phyloP scores from a whole-genome alignment of 2,113 vertebrate species.

The Xenus cinereus region DNA sequence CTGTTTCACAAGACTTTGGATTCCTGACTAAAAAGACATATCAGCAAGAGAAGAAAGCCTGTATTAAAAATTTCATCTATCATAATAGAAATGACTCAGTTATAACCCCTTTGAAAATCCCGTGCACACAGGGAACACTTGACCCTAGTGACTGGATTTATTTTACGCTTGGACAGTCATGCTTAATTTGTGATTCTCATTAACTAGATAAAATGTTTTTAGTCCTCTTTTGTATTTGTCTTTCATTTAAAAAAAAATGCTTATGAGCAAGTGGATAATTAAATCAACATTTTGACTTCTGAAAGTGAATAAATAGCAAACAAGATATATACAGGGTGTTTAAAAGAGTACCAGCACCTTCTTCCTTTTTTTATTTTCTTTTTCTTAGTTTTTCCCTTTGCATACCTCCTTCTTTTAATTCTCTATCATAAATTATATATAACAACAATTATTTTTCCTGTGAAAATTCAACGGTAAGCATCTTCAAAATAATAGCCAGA shows the following conservation, averaged over 20 bases:
- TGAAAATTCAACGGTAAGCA: background rate
- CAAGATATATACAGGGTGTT: background rate
- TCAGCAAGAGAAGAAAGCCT: background rate
- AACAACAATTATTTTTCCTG: background rate
- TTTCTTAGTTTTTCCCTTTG: background rate
- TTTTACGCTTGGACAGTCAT: background rate
- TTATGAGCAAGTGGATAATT: background rate
- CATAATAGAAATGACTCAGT: background rate
- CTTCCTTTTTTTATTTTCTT: accelerated
- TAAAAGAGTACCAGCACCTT: background rate
- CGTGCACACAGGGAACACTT: background rate
- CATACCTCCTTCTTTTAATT: background rate
- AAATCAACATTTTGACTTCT: background rate
- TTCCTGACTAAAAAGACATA: background rate
- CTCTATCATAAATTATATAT: background rate
- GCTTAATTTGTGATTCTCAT: background rate
- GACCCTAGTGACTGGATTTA: background rate
- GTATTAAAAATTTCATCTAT: background rate
- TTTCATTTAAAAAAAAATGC: background rate
- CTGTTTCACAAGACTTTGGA: background rate
- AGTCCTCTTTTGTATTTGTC: background rate
- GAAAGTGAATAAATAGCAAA: background rate
- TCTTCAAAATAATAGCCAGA: background rate
- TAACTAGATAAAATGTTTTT: background rate
- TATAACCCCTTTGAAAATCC: background rate